These are phyloP conservation scores for Cyclina sinensis DNA, from an alignment of 1,140 invertebrate species.

Conservation along the genomic window DNA sequence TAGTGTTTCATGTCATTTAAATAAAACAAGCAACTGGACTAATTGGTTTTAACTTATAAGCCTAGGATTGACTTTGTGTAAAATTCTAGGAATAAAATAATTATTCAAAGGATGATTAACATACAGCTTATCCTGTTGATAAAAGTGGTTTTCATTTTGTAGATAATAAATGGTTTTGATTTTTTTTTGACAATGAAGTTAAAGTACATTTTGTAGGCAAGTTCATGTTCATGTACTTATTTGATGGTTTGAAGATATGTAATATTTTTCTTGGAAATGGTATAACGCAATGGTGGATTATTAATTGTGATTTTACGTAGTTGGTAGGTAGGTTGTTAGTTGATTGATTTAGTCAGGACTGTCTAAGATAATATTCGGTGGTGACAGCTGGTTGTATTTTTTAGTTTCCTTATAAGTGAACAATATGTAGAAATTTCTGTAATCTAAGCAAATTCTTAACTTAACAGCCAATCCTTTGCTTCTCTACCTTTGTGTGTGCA, in stretches of 20 bases:
- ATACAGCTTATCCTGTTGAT: no score
- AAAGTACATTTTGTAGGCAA: no score
- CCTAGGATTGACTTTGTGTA: background rate
- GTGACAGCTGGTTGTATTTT: background rate
- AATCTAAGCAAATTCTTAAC: background rate
- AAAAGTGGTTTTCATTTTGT: no score
- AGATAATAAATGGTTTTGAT: no score
- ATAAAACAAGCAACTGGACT: constrained; percentile 14
- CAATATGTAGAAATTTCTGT: no score
- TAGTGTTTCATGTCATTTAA: constrained; percentile 27
- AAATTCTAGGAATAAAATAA: no score
- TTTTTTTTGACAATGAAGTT: no score
- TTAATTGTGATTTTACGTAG: background rate
- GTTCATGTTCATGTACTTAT: no score
- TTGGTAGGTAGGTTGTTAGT: background rate
- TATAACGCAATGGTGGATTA: background rate
- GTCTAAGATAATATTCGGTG: background rate
- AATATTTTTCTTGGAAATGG: background rate
- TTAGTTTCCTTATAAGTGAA: no score
- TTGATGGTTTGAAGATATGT: no score
- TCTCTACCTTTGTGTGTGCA: constrained; percentile 30
- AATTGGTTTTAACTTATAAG: constrained; percentile 11
- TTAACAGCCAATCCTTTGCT: background rate
- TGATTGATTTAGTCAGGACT: background rate
- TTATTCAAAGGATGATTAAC: no score